A percentile compares a stretch with the other conserved stretches of the same genome.
phyloP scores from a whole-genome alignment of 2,113 vertebrate genomes.

The Gorsachius goisagi region DNA sequence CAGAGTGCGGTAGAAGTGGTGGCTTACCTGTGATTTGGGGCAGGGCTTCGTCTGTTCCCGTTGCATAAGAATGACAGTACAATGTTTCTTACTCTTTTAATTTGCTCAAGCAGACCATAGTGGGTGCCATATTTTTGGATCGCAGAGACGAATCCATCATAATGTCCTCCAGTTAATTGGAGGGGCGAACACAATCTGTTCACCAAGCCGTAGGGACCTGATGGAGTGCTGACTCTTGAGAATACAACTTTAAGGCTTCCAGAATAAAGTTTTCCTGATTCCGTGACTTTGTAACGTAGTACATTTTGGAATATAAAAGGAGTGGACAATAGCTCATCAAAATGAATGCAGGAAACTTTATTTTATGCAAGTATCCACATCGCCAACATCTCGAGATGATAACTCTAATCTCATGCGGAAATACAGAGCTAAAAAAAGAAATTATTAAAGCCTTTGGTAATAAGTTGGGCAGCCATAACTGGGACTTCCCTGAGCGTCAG shows the following conservation, averaged over 20 bases:
- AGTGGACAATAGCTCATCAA: not conserved
- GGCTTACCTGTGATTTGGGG: not conserved
- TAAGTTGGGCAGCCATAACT: not conserved
- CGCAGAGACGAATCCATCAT: not conserved
- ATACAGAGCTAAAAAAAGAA: not conserved
- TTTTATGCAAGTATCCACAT: not conserved
- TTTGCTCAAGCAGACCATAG: not conserved
- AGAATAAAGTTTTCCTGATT: not conserved
- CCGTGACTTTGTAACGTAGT: not conserved
- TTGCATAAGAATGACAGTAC: fast-evolving
- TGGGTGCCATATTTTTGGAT: not conserved
- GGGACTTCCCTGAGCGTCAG: not conserved
- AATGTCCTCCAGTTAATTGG: not conserved
- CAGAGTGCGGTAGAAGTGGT: not conserved
- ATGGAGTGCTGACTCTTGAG: not conserved
- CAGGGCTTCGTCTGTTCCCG: fast-evolving
- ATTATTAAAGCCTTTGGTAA: not conserved
- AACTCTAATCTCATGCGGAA: not conserved
- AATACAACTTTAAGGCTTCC: not conserved
- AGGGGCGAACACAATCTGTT: not conserved
- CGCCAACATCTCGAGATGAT: not conserved
- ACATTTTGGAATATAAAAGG: not conserved
- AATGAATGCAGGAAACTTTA: not conserved
- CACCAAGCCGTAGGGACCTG: not conserved
- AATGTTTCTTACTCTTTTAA: not conserved